Base-by-base conservation (phyloP, 2,888 invertebrate genomes). In the Apocheima hispidaria region DNA sequence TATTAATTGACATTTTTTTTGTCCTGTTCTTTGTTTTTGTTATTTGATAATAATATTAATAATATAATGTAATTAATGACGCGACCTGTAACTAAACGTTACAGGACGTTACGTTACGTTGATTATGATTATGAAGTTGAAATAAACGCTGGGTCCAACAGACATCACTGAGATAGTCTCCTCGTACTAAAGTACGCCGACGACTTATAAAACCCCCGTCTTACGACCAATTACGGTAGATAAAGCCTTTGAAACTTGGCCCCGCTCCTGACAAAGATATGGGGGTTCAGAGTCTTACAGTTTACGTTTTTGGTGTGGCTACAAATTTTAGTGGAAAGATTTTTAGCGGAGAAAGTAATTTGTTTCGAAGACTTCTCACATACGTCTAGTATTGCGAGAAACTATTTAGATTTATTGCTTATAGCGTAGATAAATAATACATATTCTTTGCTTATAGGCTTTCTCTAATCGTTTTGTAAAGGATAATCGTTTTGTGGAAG, bases 191-290 rank as follows among this genome's bases (percentile, higher is more conserved):
- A 80, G 79, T 81, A 78, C 78, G 74, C 74, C 74, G 75, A 68
- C 71, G 73, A 68, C 70, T 73, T 77, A 80, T 87, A 87, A 86
- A 87, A 76, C 81, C 72, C 73, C 78, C 73, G 78, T 79, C 83
- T 85, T 87, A 88, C 84, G 85, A 86, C 83, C 87, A 88, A 88
- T 88, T 88, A 88, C 84, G 69, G 66, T 59, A 86, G 87, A 86
- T 88, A 87, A 86, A 85, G 82, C 84, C 82, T 79, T 78, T 79
- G 81, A 81, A 80, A 81, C 79, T 78, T 74, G 71, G 77, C 80
- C 72, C 73, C 78, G 72, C 73, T 71, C 68, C 68, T 69, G 68
- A 75, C 69, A 65, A 46, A 76, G 74, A 74, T 75, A 78, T 72
- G 70, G 65, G 46, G 66, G 60, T 67, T 61, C 53, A 57, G 72